Evolutionary conservation across 2,113 vertebrate species (phyloP).

Genomic region (Phoenicopterus ruber): DNA sequence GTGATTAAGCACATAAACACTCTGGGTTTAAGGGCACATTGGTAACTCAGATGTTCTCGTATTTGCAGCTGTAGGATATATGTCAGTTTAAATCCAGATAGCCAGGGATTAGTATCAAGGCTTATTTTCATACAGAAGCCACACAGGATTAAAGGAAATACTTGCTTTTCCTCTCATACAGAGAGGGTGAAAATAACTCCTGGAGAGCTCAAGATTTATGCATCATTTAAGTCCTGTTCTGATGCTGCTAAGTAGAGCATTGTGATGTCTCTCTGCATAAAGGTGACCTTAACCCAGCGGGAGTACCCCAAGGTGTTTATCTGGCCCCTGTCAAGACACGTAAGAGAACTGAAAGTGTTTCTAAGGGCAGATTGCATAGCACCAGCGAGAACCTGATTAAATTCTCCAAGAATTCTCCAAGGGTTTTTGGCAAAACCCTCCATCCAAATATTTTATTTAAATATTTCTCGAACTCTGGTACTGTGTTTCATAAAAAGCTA

Average conservation of each 20-base stretch:
- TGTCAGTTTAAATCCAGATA: conserved; percentile 28
- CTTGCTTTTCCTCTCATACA: not conserved
- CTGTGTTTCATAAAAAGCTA: not conserved
- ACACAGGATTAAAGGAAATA: conserved; percentile 10
- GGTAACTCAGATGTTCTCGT: conserved; percentile 7
- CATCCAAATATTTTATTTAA: not conserved
- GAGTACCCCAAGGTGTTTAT: not conserved
- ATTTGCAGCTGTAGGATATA: conserved; percentile 8
- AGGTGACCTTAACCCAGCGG: not conserved
- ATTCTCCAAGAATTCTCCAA: not conserved
- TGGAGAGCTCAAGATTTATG: not conserved
- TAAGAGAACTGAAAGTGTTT: not conserved
- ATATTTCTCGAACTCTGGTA: not conserved
- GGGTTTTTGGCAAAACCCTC: not conserved
- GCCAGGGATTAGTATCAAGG: conserved; percentile 19
- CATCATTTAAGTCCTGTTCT: conserved; percentile 8
- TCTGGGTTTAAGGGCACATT: not conserved
- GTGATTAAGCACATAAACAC: not conserved
- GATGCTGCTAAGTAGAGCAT: not conserved
- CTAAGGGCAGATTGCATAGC: not conserved
- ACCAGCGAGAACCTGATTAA: not conserved
- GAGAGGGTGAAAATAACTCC: conserved; percentile 14
- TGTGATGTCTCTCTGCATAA: not conserved
- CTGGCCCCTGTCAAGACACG: not conserved
- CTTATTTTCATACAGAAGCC: conserved; percentile 38